Evolutionary conservation across 1,140 invertebrate genomes (phyloP).

Genomic region (Zaprionus africanus): DNA sequence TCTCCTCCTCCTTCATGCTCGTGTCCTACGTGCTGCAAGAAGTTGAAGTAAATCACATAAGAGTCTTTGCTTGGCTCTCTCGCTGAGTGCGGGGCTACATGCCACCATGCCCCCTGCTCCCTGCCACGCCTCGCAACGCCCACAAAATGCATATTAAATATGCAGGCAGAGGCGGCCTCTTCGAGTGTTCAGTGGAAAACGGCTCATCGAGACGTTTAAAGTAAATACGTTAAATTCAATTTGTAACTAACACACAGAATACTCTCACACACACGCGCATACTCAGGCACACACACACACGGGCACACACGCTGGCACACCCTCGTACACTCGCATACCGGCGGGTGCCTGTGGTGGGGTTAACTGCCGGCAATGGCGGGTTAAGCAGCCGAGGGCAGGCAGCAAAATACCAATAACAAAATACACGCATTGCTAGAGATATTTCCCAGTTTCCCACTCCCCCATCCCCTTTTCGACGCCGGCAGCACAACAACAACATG

Average conservation of each 20-base stretch:
- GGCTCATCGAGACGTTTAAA: slow-evolving; percentile 61
- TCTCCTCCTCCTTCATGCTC: background rate
- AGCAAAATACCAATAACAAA: slow-evolving; percentile 68
- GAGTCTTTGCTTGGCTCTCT: background rate
- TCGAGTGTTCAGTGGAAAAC: slow-evolving; percentile 22
- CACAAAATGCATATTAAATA: slow-evolving; percentile 43
- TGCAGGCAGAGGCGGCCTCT: slow-evolving; percentile 27
- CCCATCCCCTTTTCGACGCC: background rate
- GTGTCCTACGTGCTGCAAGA: slow-evolving; percentile 32
- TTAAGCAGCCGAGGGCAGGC: background rate
- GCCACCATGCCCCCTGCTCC: background rate
- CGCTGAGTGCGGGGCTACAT: background rate
- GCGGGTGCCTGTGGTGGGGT: slow-evolving; percentile 24
- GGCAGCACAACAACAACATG: slow-evolving; percentile 2
- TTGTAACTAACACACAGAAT: slow-evolving; percentile 51
- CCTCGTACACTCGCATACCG: background rate
- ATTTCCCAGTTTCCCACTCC: slow-evolving; percentile 17
- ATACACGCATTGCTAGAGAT: slow-evolving; percentile 54
- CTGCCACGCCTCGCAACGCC: slow-evolving; percentile 14
- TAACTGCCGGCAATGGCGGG: slow-evolving; percentile 24
- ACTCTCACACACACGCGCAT: slow-evolving; percentile 33
- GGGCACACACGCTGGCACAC: slow-evolving; percentile 2
- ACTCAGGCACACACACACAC: slow-evolving; percentile 2
- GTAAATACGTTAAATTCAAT: slow-evolving; percentile 75
- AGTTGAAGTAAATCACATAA: slow-evolving; percentile 48